Base-by-base conservation (phyloP, 2,888 invertebrate genomes). In the Latrodectus hesperus region DNA sequence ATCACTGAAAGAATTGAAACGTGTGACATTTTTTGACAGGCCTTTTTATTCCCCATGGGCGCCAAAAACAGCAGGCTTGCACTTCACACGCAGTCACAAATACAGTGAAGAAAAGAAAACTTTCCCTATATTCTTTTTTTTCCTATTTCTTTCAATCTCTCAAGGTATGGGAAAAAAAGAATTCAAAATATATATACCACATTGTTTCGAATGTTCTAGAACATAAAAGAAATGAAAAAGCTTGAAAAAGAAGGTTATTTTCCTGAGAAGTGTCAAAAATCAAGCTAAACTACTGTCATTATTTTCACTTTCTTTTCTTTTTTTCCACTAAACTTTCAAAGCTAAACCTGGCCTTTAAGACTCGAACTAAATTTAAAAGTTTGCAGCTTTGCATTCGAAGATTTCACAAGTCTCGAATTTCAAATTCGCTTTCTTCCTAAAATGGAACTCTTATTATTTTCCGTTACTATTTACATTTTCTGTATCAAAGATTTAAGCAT, bases 11-110 rank as follows among this genome's bases (percentile, higher is more conserved):
- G 81, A 86, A 86, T 81, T 81, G 86, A 81, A 81, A 81, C 86
- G 86, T 86, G 86, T 86, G 86, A 86, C 86, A 81, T 86, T 86
- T 86, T 86, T 70, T 81, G 86, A 86, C 86, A 81, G 86, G 81
- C 80, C 67, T 86, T 86, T 81, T 81, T 76, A 76, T 86, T 67
- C 81, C 75, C 75, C 68, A 70, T 53, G 74, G 74, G 38, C 38
- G 74, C 17, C 49, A 68, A 75, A 82, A 82, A 82, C 75, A 60
- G n/a, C 38, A 75, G 67, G 53, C 64, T 60, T 38, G 38, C 38
- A 38, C 38, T 3, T 12, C 60, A 60, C 16, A 49, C 14, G 65
- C 51, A 64, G 64, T 51, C 60, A 76, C 65, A 16, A 70, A 70
- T 38, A 22, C 68, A 52, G 67, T 9, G 51, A 49, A 67, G 17